phyloP scores from a whole-genome alignment of 2,797 vertebrate species.

The Natrix natrix region DNA sequence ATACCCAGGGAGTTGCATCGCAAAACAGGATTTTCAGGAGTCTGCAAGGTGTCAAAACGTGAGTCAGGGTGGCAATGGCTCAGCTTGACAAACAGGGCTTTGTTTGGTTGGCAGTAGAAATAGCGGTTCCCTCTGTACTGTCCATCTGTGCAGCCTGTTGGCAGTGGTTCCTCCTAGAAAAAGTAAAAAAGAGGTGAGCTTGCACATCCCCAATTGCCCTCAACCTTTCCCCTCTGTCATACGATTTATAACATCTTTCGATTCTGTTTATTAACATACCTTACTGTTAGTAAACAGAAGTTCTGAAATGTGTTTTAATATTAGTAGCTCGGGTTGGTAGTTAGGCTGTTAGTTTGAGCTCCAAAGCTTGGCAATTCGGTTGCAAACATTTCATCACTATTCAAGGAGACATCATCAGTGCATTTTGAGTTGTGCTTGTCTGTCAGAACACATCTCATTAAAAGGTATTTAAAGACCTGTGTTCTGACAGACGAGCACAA shows the following conservation, averaged over 20 bases:
- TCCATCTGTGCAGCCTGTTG: constrained; percentile 77
- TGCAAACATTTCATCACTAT: too few relatives aligned
- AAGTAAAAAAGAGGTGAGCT: not conserved
- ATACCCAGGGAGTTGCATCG: constrained; percentile 83
- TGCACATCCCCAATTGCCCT: not conserved
- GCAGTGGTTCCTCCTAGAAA: constrained; percentile 77
- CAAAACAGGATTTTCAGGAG: constrained; percentile 77
- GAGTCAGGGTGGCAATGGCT: constrained; percentile 80
- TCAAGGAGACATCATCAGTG: too few relatives aligned
- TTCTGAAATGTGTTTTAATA: not conserved
- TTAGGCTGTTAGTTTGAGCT: too few relatives aligned
- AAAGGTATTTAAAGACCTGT: too few relatives aligned
- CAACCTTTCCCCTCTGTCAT: not conserved
- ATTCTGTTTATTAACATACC: not conserved
- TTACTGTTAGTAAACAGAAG: not conserved
- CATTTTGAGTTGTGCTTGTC: too few relatives aligned
- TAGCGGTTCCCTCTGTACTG: constrained; percentile 76
- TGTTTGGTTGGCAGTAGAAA: constrained; percentile 80
- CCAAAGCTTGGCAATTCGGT: too few relatives aligned
- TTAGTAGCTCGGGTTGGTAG: too few relatives aligned
- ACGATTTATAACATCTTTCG: not conserved
- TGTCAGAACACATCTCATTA: too few relatives aligned
- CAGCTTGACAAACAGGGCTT: constrained; percentile 81
- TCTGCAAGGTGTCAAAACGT: constrained; percentile 75
- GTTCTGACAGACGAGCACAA: too few relatives aligned